Base-by-base conservation (phyloP, 2,888 invertebrate species). In the Catocala nupta region DNA sequence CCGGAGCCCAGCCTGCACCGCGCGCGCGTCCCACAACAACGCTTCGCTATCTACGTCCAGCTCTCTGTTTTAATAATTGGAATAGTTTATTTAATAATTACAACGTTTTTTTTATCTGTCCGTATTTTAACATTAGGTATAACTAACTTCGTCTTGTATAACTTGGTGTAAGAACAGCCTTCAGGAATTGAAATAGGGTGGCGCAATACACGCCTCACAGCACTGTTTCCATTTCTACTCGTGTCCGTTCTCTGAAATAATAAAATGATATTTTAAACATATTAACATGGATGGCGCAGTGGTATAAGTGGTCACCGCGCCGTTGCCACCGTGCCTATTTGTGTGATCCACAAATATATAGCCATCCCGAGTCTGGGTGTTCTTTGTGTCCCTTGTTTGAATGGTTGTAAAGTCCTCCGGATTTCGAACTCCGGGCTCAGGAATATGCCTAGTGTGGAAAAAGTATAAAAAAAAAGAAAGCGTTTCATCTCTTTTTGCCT, bases 161-260 rank as follows among this genome's bases (percentile, higher is more conserved):
- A 94, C 94, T 93, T 93, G 93, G 94, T 93, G 94, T 94, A 94
- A 93, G 93, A 93, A 93, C 94, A 93, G 94, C 94, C 94, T 94
- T 93, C 90, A 93, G 92, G 92, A 93, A 93, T 94, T 94, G 94
- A 93, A 92, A 90, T 86, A 92, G 85, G 88, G 89, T 92, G 93
- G 91, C 90, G 92, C 86, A 90, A 92, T 86, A 92, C 84, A 83
- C 93, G 87, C 93, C 94, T 97, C 97, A 97, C 96, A 98, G 97
- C 95, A 98, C 98, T 88, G 98, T 98, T 95, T 98, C 98, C 96
- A 98, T 97, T 95, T 98, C 98, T 82, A 98, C 97, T 97, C 94
- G 96, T 95, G 90, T 95, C 92, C 86, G 95, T 88, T 87, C 95
- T 87, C 94, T 93, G 87, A 45, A 91, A 92, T 25, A 56, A 62